phyloP scores from a whole-genome alignment of 35 echinoderm and acorn worm genomes.

The Apostichopus californicus region DNA sequence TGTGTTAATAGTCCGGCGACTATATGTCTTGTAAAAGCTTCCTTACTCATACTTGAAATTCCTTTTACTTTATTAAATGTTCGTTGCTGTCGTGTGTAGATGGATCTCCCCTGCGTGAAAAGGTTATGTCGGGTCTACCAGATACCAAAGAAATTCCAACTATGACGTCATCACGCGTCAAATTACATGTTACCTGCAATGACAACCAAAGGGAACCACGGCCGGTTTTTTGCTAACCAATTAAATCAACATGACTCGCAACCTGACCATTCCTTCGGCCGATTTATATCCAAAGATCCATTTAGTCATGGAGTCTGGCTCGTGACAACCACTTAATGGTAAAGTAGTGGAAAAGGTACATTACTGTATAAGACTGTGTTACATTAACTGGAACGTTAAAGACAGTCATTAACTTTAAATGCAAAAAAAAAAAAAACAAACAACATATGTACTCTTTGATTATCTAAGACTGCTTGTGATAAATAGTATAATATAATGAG shows the following conservation, averaged over 20 bases:
- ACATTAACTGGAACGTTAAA: no score
- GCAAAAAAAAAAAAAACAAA: no score
- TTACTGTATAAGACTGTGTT: no score
- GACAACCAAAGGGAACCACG: neutral
- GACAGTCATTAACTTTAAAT: no score
- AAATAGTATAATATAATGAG: no score
- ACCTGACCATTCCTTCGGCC: neutral
- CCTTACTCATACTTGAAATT: conserved; percentile 46
- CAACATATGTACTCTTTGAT: no score
- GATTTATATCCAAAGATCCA: neutral
- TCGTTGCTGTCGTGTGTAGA: conserved; percentile 34
- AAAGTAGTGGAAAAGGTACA: no score
- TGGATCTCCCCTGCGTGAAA: conserved; percentile 45
- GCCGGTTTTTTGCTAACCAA: neutral
- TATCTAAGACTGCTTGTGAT: no score
- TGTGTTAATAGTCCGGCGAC: no score
- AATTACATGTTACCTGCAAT: conserved; percentile 29
- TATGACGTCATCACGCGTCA: conserved; percentile 28
- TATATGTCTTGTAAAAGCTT: neutral
- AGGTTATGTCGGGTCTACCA: conserved; percentile 24
- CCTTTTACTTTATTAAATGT: conserved; percentile 39
- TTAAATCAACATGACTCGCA: neutral
- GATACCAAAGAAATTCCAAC: conserved; percentile 46
- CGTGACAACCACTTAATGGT: no score
- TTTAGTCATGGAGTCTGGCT: no score